Conservation (phyloP, 1,140 invertebrate genomes). For the Tetramorium alpestre region DNA sequence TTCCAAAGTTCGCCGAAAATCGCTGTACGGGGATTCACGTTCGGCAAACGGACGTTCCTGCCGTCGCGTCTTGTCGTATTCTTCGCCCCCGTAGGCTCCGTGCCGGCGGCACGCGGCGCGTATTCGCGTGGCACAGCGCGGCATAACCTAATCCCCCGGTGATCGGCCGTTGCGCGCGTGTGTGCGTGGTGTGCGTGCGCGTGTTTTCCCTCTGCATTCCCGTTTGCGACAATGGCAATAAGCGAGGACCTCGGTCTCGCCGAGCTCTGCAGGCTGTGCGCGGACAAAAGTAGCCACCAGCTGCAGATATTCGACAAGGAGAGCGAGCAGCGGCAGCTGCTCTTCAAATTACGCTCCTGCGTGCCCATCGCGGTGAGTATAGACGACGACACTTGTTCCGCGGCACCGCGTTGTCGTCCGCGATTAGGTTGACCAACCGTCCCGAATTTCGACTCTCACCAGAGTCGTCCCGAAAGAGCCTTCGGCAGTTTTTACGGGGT, state of each 20-base stretch:
- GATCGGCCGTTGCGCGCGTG: conserved; percentile 48
- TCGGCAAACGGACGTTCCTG: too few species aligned
- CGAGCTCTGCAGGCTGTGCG: conserved; percentile 89
- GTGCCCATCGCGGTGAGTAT: conserved; percentile 88
- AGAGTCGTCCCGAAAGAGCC: too few species aligned
- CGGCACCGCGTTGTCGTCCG: not conserved
- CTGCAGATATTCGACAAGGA: conserved; percentile 90
- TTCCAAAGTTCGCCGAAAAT: too few species aligned
- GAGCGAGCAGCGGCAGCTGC: conserved; percentile 89
- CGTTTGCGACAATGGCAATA: conserved; percentile 87
- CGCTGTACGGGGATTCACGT: too few species aligned
- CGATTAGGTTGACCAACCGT: too few species aligned
- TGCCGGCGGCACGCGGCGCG: not conserved
- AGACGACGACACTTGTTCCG: not conserved
- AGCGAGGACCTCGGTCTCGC: conserved; percentile 89
- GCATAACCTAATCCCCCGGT: conserved; percentile 69
- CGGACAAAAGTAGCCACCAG: conserved; percentile 88
- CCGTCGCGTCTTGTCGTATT: too few species aligned
- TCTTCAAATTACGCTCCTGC: conserved; percentile 89
- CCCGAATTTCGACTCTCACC: too few species aligned
- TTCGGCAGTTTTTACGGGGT: too few species aligned
- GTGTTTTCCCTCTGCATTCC: not conserved
- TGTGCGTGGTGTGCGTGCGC: conserved; percentile 27
- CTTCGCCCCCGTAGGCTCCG: not conserved
- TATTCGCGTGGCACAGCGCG: not conserved